Conservation (phyloP, 2,888 invertebrate species). For the Drosophila colorata region DNA sequence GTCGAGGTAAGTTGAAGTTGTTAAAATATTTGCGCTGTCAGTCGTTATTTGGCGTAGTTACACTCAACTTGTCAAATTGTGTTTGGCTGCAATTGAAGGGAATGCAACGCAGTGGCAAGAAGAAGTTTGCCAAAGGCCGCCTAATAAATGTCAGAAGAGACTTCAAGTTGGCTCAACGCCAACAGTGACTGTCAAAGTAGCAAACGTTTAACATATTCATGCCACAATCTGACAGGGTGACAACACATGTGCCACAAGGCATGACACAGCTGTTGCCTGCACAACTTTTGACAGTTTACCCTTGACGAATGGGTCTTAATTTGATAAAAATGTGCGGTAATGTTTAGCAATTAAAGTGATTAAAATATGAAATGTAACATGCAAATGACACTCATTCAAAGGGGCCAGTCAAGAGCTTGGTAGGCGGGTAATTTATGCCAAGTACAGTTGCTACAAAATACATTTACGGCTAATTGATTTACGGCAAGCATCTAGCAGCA, state of each 20-base stretch:
- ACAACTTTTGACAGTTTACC: conserved; percentile 47
- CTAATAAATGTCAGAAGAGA: conserved; percentile 56
- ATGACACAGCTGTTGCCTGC: conserved; percentile 13
- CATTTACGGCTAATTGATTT: conserved; percentile 65
- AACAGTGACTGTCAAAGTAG: conserved; percentile 44
- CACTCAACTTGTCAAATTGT: conserved; percentile 68
- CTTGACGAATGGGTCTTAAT: conserved; percentile 44
- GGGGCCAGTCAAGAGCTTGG: conserved; percentile 1
- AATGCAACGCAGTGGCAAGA: conserved; percentile 21
- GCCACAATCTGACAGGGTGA: conserved; percentile 44
- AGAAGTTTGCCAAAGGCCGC: conserved; percentile 32
- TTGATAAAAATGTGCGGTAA: conserved; percentile 29
- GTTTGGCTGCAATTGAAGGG: conserved; percentile 43
- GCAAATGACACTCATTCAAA: conserved; percentile 5
- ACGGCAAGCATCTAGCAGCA: conserved; percentile 20
- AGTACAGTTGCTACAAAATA: conserved; percentile 34
- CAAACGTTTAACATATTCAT: conserved; percentile 52
- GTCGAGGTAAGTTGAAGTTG: conserved; percentile 34
- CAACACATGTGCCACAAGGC: conserved; percentile 30
- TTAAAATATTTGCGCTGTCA: conserved; percentile 74
- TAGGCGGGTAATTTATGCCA: conserved; percentile 37
- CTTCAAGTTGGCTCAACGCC: conserved; percentile 31
- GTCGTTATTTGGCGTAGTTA: conserved; percentile 60
- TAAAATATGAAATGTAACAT: conserved; percentile 38
- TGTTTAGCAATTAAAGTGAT: conserved; percentile 50